These are phyloP conservation scores for Triplophysa yarkandensis DNA, from an alignment of 2,797 vertebrate species.

Conservation along the genomic window DNA sequence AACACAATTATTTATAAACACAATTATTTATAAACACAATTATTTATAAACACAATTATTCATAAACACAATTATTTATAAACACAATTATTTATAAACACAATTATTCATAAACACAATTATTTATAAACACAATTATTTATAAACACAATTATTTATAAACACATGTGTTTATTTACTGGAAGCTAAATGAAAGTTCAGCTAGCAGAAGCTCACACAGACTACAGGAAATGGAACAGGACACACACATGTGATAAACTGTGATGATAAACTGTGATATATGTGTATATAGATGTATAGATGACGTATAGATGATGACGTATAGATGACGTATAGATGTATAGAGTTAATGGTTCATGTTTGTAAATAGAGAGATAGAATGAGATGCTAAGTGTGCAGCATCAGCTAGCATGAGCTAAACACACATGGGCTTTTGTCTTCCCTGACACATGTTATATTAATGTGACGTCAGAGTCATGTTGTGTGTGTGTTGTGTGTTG, in stretches of 20 bases:
- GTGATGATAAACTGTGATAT: not conserved
- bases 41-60: too few species aligned
- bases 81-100: too few species aligned
- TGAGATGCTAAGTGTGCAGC: not conserved
- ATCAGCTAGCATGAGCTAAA: constrained; percentile 27
- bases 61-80: too few species aligned
- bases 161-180: not conserved
- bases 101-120: too few species aligned
- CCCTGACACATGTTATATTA: not conserved
- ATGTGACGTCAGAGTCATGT: not conserved
- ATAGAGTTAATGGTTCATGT: not conserved
- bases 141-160: not conserved
- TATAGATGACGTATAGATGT: too few species aligned
- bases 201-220: constrained; percentile 14
- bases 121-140: too few species aligned
- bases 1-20: too few species aligned
- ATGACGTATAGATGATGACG: too few species aligned
- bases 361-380: not conserved
- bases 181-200: not conserved
- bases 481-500: not conserved
- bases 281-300: too few species aligned
- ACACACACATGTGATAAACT: not conserved
- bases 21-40: too few species aligned
- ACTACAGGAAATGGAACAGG: not conserved
- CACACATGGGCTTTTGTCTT: constrained; percentile 39